Evolutionary conservation across 2,113 vertebrate genomes (phyloP), one percentile per base, ranked within the genome.

Genomic region (Brachirus orientalis): DNA sequence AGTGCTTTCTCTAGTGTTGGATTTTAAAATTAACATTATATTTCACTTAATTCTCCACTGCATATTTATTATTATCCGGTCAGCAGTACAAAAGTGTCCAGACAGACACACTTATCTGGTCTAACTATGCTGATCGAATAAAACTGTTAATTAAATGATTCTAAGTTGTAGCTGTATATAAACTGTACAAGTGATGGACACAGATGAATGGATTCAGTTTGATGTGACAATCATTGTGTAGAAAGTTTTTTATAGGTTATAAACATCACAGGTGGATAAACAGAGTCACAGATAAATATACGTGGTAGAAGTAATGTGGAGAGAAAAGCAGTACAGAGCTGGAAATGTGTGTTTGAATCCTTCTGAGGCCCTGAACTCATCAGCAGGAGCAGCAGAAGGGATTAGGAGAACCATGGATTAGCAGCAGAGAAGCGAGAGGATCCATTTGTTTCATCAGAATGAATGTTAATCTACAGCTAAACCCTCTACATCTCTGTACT

Each of bases 391-490:
- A 0, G 28, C 36, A 50, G 17, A 40, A 12, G 11, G 67, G 76
- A 80, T 80, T 77, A 77, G 60, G 10, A 62, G 16, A 16, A 14
- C 37, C 22, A 37, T 54, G 75, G 85, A 82, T 84, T 77, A 77
- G 33, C 35, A 19, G 7, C 50, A 45, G 46, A 70, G 69, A 46
- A 37, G 55, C 35, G 14, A 78, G 60, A 20, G 41, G 72, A 75
- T 77, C 43, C 38, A 53, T 72, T 60, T 51, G 63, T 81, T 87
- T 69, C 69, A 73, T 79, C 55, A 72, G 67, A 61, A 75, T 70
- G 12, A 66, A 13, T 33, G 8, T 67, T 84, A 77, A 82, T 77
- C 80, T 46, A 68, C 38, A 47, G 38, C 38, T 72, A 72, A 86
- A 79, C 44, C 61, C 3, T 44, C 19, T 2, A 47, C 47, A 46